phyloP scores from a whole-genome alignment of 2,113 vertebrate species.

The Rhizomys pruinosus region DNA sequence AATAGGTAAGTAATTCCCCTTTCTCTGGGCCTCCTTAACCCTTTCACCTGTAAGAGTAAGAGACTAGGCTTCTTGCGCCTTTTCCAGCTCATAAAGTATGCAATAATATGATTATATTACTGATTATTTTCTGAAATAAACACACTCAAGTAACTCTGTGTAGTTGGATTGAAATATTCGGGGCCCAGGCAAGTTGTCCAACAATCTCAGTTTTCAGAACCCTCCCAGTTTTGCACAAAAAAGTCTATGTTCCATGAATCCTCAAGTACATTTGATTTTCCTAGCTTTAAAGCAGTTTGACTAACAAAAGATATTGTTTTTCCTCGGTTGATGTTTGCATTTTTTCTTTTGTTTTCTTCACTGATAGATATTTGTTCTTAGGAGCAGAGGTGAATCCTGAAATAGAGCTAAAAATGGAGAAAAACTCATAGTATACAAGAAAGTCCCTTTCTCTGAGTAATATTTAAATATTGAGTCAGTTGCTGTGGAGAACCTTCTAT shows the following conservation, averaged over 20 bases:
- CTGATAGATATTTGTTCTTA: conserved; percentile 37
- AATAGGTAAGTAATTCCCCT: background rate
- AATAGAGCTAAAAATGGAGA: background rate
- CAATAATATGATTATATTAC: background rate
- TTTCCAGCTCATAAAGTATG: conserved; percentile 6
- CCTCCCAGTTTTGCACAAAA: background rate
- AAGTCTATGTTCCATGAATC: background rate
- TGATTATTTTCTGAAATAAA: conserved; percentile 23
- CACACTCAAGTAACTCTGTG: background rate
- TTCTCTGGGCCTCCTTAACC: background rate
- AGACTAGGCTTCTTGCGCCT: background rate
- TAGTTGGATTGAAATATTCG: background rate
- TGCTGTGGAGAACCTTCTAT: background rate
- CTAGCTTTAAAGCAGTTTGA: conserved; percentile 1
- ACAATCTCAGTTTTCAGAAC: background rate
- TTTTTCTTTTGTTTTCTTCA: background rate
- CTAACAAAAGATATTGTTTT: background rate
- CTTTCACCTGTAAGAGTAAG: background rate
- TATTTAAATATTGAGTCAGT: conserved; percentile 44
- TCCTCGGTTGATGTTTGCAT: background rate
- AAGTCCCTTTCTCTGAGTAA: background rate
- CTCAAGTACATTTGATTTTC: background rate
- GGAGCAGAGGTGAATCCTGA: background rate
- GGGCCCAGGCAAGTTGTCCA: background rate
- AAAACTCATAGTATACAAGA: background rate